Base-by-base conservation (phyloP, 2,888 invertebrate genomes). In the Conchocele bisecta region DNA sequence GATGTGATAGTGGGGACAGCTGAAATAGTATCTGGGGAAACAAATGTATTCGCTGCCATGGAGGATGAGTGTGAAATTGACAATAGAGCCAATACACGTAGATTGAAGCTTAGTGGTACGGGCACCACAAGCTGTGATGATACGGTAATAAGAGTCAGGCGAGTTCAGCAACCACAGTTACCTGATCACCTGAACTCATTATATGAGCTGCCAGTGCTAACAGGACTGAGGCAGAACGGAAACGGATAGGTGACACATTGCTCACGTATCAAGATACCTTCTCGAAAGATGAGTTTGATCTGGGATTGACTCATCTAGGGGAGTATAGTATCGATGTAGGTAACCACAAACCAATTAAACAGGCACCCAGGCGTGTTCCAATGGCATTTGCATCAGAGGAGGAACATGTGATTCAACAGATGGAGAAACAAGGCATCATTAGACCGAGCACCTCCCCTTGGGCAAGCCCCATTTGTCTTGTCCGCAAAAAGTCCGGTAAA, bases 301-400 rank as follows among this genome's bases (percentile, higher is more conserved):
- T 74, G 39, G 74, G 74, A 20, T 1, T 51, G 4, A 74, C 74
- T 15, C n/a, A 53, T 50, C 17, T 74, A 11, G 58, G 41, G 17
- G 60, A 69, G 44, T 69, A 74, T 46, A 20, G 33, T 5, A 69
- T 58, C n/a, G 56, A 63, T 37, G 59, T 56, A 24, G 63, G 63
- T 6, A 37, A 63, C 28, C 26, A 50, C 2, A 63, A 35, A 31
- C 65, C 65, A 17, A 53, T 72, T 11, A 64, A 50, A 28, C 71
- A 72, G 29, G 31, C 48, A 13, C 56, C 64, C 17, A 63, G 54
- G 31, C 39, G 31, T 31, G 53, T 75, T 28, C 75, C 75, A 13
- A 15, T 48, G 15, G 71, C 71, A 7, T 72, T 44, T 59, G 58
- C 50, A 20, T 42, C 54, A 17, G 68, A 68, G 42, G 71, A 65